Evolutionary conservation across 53 echinoderm and acorn worm species (phyloP), one percentile per base, ranked within the genome.

Genomic region (Henricia sp.): DNA sequence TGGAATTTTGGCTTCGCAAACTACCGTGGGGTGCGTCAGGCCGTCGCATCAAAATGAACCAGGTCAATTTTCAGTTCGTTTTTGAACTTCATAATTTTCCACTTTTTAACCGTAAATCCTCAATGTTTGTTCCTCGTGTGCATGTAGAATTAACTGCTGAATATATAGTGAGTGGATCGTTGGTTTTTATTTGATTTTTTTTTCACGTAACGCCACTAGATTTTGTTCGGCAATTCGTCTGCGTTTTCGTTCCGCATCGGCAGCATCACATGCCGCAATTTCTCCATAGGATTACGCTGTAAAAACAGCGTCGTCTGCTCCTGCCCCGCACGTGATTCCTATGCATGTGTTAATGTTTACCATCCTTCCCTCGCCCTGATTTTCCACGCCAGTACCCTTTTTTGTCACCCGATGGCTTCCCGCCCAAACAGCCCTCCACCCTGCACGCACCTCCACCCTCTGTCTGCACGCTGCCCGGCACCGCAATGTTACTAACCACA

Each of bases 1-100:
- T 27, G 34, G n/a, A n/a, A n/a, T n/a, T n/a, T n/a, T n/a, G n/a
- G n/a, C 64, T 44, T 64, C 64, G 10, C 17, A 59, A 80, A 13
- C 50, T 46, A 80, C 63, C 63, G 80, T 80, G 80, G 63, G 80
- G 80, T 80, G 80, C 80, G 28, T n/a, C n/a, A n/a, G n/a, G n/a
- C n/a, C n/a, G n/a, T 80, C 64, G 80, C 80, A 64, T 62, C 80
- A 80, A 80, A 62, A 80, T 80, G 80, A 80, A 80, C 64, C 80
- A 80, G 80, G 80, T 80, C 51, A 80, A 64, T 35, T 80, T 80
- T 30, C 30, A 46, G 21, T 34, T 50, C 50, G 33, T 43, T 80
- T 77, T 17, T 40, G 37, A 28, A 38, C n/a, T 58, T 55, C 16
- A 26, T 58, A 59, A 11, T 74, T 59, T 24, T 14, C 77, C 43